Conservation (phyloP, 1,140 invertebrate genomes). For the Drosophila biarmipes region DNA sequence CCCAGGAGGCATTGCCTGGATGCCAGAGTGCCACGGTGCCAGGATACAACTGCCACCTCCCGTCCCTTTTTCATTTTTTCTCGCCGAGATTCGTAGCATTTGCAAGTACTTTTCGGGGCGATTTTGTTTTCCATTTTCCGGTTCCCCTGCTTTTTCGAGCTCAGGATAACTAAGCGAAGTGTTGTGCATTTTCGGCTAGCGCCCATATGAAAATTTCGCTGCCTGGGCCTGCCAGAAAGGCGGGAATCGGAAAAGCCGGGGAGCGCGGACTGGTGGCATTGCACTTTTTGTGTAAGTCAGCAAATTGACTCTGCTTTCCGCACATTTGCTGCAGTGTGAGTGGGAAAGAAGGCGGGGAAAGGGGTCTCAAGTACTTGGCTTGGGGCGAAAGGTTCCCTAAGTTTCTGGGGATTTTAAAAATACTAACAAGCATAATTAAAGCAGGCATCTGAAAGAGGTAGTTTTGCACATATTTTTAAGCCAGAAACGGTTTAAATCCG, state of each 20-base stretch:
- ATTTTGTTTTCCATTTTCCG: background rate
- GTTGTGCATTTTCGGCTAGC: constrained; percentile 34
- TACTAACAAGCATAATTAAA: no score
- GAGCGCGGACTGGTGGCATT: constrained; percentile 21
- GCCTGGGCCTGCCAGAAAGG: background rate
- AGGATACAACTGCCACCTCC: constrained; percentile 36
- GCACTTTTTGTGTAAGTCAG: constrained; percentile 65
- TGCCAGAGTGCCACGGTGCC: constrained; percentile 60
- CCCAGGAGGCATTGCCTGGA: constrained; percentile 60
- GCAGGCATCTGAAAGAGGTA: no score
- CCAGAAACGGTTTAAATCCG: no score
- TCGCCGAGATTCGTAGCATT: constrained; percentile 59
- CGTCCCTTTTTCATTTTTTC: constrained; percentile 12
- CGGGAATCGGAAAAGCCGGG: background rate
- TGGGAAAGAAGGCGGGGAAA: constrained; percentile 1
- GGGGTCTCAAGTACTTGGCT: background rate
- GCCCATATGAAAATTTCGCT: constrained; percentile 57
- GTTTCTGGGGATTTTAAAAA: no score
- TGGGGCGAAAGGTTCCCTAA: background rate
- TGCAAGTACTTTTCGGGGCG: constrained; percentile 31
- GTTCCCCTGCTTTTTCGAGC: background rate
- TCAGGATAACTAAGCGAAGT: constrained; percentile 33
- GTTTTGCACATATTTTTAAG: no score
- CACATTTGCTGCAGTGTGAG: constrained; percentile 56
- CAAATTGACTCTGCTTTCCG: constrained; percentile 67